phyloP scores from a whole-genome alignment of 2,113 vertebrate species.

The Myodes glareolus region DNA sequence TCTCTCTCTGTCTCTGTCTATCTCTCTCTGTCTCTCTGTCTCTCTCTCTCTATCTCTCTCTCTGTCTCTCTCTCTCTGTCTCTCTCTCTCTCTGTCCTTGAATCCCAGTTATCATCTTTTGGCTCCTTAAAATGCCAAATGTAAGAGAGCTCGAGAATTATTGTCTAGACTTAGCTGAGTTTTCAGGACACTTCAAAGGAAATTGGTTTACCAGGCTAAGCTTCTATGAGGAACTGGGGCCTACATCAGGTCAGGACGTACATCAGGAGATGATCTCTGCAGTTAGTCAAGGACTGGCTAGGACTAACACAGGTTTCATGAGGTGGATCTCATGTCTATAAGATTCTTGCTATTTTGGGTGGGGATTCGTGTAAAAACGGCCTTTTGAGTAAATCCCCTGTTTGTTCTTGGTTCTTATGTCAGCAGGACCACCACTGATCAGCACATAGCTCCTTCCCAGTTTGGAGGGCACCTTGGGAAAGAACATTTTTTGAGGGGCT shows the following conservation, averaged over 20 bases:
- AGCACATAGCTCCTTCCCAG: background rate
- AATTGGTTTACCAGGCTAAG: background rate
- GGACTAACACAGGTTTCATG: background rate
- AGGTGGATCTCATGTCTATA: background rate
- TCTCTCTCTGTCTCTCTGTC: slow-evolving; percentile 36
- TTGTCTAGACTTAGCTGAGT: background rate
- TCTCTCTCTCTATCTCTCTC: background rate
- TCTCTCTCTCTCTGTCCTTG: slow-evolving; percentile 52
- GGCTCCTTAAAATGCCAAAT: slow-evolving; percentile 52
- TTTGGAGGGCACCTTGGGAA: background rate
- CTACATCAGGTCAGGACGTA: background rate
- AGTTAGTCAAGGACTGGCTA: background rate
- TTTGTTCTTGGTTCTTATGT: background rate
- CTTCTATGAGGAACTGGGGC: background rate
- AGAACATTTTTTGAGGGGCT: background rate
- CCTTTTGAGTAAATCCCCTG: background rate
- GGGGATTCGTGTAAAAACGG: background rate
- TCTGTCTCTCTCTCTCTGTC: no score
- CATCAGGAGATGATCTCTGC: background rate
- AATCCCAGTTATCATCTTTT: slow-evolving; percentile 48
- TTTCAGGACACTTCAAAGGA: slow-evolving; percentile 21
- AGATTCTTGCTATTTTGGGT: background rate
- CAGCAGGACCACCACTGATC: background rate
- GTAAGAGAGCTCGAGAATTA: slow-evolving; percentile 14
- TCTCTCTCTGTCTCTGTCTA: slow-evolving; percentile 41